Evolutionary conservation across 2,888 invertebrate species (phyloP), one percentile per base, ranked within the genome.

Genomic region (Geotrupes spiniger): DNA sequence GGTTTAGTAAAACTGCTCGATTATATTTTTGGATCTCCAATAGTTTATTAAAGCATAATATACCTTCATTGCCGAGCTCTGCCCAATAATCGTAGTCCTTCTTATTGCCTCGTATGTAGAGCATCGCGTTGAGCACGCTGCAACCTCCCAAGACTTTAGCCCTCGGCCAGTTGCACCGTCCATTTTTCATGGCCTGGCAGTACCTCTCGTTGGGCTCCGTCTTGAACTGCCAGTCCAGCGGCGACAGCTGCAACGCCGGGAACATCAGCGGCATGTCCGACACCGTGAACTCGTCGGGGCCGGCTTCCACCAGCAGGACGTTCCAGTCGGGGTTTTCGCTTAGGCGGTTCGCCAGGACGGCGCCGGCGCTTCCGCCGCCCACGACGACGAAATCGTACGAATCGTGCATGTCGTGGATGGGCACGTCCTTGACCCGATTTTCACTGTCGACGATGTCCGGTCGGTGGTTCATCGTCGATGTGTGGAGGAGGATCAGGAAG

Each of bases 111-210:
- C 94, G 76, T 0, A 92, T 77, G 63, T 93, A 93, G 49, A 91
- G 76, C 93, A 95, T 93, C 11, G 92, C 93, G 68, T 94, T 94
- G 2, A 93, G 73, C 1, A 87, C 86, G 62, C 91, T 90, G 9
- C 85, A 85, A 0, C 94, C 94, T 14, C 86, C 86, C 12, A 90
- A 74, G 4, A 86, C 84, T 74, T 86, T 88, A 0, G 87, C 92
- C 16, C 92, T 78, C 0, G 89, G 89, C 88, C 87, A 89, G 56
- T 81, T 82, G 61, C 87, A 87, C 42, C 76, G 73, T 4, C 74
- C 76, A 29, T 81, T 78, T 28, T 79, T 72, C 84, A 87, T 85
- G 21, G 80, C 81, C 57, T 83, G 74, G 61, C 90, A 90, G 57
- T 83, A 87, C 15, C 47, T 17, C 15, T 79, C 74, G 33, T 85